Conservation (phyloP, 2,113 vertebrate genomes). For the Chinchilla lanigera region DNA sequence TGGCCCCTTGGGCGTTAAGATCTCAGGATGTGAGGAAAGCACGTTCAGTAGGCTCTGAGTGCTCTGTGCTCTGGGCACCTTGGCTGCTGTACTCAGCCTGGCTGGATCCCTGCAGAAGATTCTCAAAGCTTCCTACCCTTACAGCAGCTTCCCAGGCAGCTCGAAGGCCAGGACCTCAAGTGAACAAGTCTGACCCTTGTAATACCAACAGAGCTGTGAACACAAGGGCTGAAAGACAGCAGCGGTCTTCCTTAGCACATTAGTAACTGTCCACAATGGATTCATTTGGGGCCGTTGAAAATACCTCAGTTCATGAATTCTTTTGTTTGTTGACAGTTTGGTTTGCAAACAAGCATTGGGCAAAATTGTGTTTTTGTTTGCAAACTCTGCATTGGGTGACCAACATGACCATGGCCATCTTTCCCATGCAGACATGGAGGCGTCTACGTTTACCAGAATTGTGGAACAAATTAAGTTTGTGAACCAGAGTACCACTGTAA, state of each 20-base stretch:
- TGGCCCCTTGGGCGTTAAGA: neutral
- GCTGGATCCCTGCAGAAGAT: neutral
- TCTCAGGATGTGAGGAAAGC: neutral
- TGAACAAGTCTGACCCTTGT: neutral
- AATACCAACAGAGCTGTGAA: neutral
- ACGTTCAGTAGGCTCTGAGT: rapidly evolving
- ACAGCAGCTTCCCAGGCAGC: neutral
- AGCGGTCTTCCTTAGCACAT: neutral
- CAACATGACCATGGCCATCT: neutral
- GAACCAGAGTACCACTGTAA: neutral
- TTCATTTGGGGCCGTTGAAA: neutral
- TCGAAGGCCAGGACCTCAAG: neutral
- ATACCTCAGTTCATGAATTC: neutral
- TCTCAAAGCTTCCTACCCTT: neutral
- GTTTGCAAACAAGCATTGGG: neutral
- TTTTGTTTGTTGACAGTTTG: neutral
- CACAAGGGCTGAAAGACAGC: neutral
- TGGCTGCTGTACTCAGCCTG: neutral
- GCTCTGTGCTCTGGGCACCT: neutral
- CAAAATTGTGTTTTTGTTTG: neutral
- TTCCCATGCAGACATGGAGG: neutral
- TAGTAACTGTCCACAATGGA: neutral
- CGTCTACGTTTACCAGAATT: neutral
- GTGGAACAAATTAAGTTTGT: neutral
- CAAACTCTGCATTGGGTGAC: neutral